Evolutionary conservation across 1,140 invertebrate species (phyloP).

Genomic region (Lycorma delicatula): DNA sequence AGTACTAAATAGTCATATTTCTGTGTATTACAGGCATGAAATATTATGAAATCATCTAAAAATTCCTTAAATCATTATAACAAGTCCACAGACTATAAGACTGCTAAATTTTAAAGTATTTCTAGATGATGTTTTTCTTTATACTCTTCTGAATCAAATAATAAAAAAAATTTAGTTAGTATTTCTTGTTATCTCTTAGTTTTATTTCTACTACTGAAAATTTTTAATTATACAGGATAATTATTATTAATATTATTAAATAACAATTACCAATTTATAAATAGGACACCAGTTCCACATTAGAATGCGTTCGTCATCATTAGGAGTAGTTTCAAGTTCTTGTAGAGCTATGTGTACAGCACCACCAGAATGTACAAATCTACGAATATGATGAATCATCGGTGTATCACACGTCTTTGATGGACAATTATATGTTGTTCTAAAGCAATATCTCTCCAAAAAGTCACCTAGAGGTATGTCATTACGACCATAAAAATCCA

Average conservation of each 20-base stretch:
- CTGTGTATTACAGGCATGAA: no score
- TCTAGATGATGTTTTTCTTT: no score
- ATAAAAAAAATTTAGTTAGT: no score
- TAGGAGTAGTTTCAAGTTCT: conserved; percentile 39
- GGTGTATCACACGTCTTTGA: conserved; percentile 68
- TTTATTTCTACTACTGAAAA: no score
- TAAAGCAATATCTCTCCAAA: conserved; percentile 86
- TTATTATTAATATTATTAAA: neutral
- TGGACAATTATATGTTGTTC: conserved; percentile 73
- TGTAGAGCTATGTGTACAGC: conserved; percentile 61
- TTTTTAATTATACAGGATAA: no score
- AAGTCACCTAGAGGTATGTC: conserved; percentile 94
- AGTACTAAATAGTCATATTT: no score
- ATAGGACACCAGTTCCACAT: conserved; percentile 82
- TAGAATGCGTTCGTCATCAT: conserved; percentile 52
- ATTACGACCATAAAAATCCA: conserved; percentile 90
- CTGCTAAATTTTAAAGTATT: no score
- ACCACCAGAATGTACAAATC: conserved; percentile 67
- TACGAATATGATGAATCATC: conserved; percentile 80
- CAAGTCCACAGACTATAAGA: no score
- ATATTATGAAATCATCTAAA: no score
- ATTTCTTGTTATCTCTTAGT: no score
- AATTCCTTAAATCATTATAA: no score
- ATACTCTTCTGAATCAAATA: no score
- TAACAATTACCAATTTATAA: conserved; percentile 53